phyloP scores from a whole-genome alignment of 2,113 vertebrate genomes.

The Hystrix brachyura region DNA sequence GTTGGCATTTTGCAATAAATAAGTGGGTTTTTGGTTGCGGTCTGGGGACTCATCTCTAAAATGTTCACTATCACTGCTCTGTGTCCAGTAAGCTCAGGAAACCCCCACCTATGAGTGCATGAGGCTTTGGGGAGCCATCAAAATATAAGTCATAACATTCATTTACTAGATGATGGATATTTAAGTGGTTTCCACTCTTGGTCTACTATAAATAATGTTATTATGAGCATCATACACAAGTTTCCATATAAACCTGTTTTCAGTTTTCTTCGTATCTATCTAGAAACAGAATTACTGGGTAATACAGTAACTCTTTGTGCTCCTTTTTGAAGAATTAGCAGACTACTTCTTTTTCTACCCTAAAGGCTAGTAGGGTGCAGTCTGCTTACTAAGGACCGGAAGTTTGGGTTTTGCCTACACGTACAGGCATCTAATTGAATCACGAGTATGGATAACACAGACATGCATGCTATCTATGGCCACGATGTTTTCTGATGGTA shows the following conservation, averaged over 20 bases:
- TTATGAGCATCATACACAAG: background rate
- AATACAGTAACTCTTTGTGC: too few relatives aligned
- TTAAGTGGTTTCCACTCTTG: background rate
- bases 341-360: background rate
- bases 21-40: background rate
- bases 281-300: background rate
- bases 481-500: accelerated
- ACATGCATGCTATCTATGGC: accelerated
- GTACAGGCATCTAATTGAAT: background rate
- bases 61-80: background rate
- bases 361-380: background rate
- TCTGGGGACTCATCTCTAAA: background rate
- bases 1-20: background rate
- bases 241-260: background rate
- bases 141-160: background rate
- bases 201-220: background rate
- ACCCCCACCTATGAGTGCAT: background rate
- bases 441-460: background rate
- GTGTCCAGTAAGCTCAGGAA: background rate
- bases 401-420: background rate
- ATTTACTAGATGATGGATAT: background rate
- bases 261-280: background rate
- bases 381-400: background rate
- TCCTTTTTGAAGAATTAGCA: background rate
- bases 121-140: background rate